A percentile compares a stretch with the other conserved stretches of the same genome.
Evolutionary conservation across 2,888 invertebrate species (phyloP).

Genomic region (Lagria hirta): DNA sequence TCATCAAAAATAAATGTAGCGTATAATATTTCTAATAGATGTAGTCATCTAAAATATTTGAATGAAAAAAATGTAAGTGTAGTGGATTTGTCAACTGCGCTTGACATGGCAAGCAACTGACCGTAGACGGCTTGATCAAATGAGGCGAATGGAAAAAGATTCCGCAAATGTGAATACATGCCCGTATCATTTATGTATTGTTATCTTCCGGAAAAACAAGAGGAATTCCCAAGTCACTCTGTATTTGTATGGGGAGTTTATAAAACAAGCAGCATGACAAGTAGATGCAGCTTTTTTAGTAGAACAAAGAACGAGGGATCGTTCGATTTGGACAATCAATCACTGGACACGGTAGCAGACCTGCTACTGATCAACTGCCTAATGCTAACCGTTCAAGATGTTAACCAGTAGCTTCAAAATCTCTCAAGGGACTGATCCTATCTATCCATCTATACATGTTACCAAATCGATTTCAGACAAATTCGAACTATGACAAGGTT

Average conservation of each 20-base stretch:
- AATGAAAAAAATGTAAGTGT: no score
- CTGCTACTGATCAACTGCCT: constrained; percentile 49
- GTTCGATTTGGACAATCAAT: constrained; percentile 49
- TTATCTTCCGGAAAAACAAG: constrained; percentile 45
- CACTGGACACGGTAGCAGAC: constrained; percentile 47
- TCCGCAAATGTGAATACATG: constrained; percentile 53
- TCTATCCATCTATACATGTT: no score
- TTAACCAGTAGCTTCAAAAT: constrained; percentile 53
- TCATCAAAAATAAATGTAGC: no score
- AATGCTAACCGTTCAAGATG: constrained; percentile 55
- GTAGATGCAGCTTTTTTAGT: constrained; percentile 45
- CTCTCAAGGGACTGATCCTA: constrained; percentile 50
- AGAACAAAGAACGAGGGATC: constrained; percentile 38
- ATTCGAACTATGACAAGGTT: no score
- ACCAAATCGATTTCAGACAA: no score
- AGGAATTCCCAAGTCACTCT: constrained; percentile 35
- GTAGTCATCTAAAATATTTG: no score
- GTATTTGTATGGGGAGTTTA: constrained; percentile 40
- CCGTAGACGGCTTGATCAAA: constrained; percentile 46
- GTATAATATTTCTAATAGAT: no score
- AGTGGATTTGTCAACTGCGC: constrained; percentile 49
- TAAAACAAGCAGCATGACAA: constrained; percentile 50
- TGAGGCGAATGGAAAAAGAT: constrained; percentile 50
- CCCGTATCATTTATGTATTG: constrained; percentile 51
- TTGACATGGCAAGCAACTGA: constrained; percentile 52